Percentiles rank a stretch among this genome's conserved stretches.
These are phyloP conservation scores for Archegozetes longisetosus DNA, from an alignment of 1,140 invertebrate genomes.

Conservation along the genomic window DNA sequence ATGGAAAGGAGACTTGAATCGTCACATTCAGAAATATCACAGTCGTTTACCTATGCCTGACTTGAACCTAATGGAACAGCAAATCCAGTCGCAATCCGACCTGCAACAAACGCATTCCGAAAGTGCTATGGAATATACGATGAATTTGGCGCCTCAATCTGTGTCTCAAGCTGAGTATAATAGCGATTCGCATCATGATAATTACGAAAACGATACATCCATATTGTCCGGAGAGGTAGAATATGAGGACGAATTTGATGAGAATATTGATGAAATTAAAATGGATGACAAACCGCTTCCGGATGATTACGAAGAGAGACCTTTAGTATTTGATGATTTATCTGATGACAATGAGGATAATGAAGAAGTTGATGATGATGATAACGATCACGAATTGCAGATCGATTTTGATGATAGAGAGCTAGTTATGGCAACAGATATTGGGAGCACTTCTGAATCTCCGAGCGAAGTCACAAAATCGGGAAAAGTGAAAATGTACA, in stretches of 20 bases:
- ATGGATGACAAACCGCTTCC: neutral
- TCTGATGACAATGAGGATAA: neutral
- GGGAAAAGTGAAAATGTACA: slow-evolving; percentile 36
- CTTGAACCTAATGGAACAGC: neutral
- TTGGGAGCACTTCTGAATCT: neutral
- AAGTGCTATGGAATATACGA: neutral
- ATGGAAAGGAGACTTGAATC: slow-evolving; percentile 34
- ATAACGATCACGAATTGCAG: slow-evolving; percentile 4
- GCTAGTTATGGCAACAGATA: neutral
- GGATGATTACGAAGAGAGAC: neutral
- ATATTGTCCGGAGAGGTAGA: neutral
- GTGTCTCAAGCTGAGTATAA: too few species aligned
- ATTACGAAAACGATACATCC: neutral
- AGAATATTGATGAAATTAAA: neutral
- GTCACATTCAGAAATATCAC: slow-evolving; percentile 32
- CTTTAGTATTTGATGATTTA: neutral
- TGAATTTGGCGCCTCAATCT: neutral
- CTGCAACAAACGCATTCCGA: neutral
- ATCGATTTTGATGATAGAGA: neutral
- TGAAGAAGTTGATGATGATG: neutral
- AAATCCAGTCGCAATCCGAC: neutral
- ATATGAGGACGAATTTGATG: neutral
- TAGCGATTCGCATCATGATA: neutral
- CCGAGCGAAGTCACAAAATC: neutral
- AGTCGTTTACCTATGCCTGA: neutral